phyloP scores from a whole-genome alignment of 2,113 vertebrate species.

The Sebastes schlegelii region DNA sequence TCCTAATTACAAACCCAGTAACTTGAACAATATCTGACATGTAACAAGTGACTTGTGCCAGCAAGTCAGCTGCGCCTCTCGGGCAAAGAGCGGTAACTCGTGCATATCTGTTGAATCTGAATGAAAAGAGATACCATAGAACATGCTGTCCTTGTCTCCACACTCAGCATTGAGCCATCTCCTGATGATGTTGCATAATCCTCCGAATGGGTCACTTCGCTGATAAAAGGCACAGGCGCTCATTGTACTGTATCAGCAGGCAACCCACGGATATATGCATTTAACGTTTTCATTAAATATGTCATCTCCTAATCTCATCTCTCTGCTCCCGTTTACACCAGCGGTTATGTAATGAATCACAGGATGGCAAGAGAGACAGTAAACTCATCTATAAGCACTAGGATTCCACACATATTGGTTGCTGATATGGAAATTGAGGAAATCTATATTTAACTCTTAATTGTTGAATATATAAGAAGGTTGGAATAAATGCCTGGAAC shows the following conservation, averaged over 20 bases:
- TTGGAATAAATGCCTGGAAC: neutral
- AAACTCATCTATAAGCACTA: neutral
- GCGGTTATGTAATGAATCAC: slow-evolving; percentile 47
- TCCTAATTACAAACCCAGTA: neutral
- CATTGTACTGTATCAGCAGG: slow-evolving; percentile 23
- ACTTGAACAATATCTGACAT: neutral
- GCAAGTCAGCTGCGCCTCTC: neutral
- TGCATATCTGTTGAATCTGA: slow-evolving; percentile 18
- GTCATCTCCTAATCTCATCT: slow-evolving; percentile 39
- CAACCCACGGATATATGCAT: slow-evolving; percentile 14
- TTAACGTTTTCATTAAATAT: slow-evolving; percentile 63
- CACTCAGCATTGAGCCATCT: slow-evolving; percentile 60
- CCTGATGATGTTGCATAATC: slow-evolving; percentile 76
- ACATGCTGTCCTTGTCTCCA: slow-evolving; percentile 45
- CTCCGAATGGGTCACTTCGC: slow-evolving; percentile 63
- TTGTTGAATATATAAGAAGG: neutral
- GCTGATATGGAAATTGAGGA: neutral
- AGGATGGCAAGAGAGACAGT: slow-evolving; percentile 36
- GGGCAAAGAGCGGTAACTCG: neutral
- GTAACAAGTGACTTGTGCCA: neutral
- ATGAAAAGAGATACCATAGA: slow-evolving; percentile 44
- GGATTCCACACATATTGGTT: neutral
- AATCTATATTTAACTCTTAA: neutral
- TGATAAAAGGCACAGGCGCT: slow-evolving; percentile 58
- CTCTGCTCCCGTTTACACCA: slow-evolving; percentile 18